Percentiles rank a stretch among this genome's conserved stretches.
phyloP scores from a whole-genome alignment of 2,888 invertebrate genomes.

The Sialis fuliginosa region DNA sequence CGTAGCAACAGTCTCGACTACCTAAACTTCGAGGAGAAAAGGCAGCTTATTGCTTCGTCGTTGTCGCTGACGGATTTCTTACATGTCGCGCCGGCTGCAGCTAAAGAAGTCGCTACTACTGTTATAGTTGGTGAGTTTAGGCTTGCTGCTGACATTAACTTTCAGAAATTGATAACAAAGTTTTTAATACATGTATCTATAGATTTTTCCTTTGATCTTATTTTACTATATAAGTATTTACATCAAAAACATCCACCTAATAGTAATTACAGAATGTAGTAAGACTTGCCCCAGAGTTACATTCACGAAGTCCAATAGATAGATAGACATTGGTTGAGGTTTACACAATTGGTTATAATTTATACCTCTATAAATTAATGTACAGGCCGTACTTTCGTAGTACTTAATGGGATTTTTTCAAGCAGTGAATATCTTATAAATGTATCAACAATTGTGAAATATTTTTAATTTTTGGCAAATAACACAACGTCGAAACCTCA shows the following conservation, averaged over 20 bases:
- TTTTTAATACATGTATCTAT: neutral
- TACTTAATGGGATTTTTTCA: no score
- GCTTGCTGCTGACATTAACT: neutral
- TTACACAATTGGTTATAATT: no score
- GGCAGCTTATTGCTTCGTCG: conserved; percentile 76
- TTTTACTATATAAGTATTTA: neutral
- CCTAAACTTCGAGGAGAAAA: conserved; percentile 80
- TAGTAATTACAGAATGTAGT: neutral
- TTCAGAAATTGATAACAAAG: no score
- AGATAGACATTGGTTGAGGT: no score
- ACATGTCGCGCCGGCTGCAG: conserved; percentile 45
- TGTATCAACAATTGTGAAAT: no score
- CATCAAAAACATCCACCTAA: neutral
- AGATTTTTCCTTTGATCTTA: neutral
- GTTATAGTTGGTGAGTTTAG: conserved; percentile 22
- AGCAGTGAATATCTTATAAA: no score
- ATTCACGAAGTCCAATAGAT: no score
- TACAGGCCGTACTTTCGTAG: no score
- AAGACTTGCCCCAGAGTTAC: no score
- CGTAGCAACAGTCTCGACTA: conserved; percentile 75
- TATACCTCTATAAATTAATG: no score
- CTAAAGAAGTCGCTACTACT: conserved; percentile 18
- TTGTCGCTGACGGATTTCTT: conserved; percentile 73
- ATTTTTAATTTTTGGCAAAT: no score
- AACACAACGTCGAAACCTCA: no score